Evolutionary conservation across 2,113 vertebrate genomes (phyloP), one percentile per base, ranked within the genome.

Genomic region (Gadus chalcogrammus): DNA sequence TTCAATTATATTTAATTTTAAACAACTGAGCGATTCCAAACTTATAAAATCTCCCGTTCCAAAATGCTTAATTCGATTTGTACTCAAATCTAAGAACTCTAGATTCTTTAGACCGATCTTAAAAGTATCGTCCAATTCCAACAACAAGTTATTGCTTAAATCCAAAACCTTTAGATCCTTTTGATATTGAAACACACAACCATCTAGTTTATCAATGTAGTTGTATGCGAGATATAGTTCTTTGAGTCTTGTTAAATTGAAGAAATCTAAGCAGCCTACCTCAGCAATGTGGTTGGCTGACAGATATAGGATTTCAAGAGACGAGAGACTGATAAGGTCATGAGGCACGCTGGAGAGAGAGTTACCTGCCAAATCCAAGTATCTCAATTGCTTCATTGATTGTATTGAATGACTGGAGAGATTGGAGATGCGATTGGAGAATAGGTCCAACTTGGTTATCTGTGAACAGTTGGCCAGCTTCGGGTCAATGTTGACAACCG

Each of bases 291-390:
- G 12, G 62, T 91, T 91, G 27, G 12, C 63, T 17, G 71, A 80
- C 17, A 90, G 76, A 15, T 82, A 63, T 5, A 90, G n/a, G 28
- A n/a, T 69, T 61, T 79, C 24, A 9, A 91, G 73, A 2, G 28
- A 53, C 11, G 62, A 20, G 27, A 88, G 66, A 58, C 59, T 35
- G 16, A 60, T 72, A 52, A 86, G 52, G 7, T 66, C 63, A 17
- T 16, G 15, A 0, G 80, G 80, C 4, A 88, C 62, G 4, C 4
- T 0, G 2, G 52, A 58, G 1, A 90, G 52, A 27, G 27, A 4
- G 28, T 91, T 91, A 3, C 22, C 0, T 15, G 64, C 17, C 0
- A 90, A 15, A 1, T 17, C 58, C 48, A 91, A 67, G 1, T 7
- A 1, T 13, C 15, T 58, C 1, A 90, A 60, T 31, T 58, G 68